Percentiles rank a stretch among this genome's conserved stretches.
Conservation (phyloP, 2,797 vertebrate genomes). For the Coreius guichenoti region DNA sequence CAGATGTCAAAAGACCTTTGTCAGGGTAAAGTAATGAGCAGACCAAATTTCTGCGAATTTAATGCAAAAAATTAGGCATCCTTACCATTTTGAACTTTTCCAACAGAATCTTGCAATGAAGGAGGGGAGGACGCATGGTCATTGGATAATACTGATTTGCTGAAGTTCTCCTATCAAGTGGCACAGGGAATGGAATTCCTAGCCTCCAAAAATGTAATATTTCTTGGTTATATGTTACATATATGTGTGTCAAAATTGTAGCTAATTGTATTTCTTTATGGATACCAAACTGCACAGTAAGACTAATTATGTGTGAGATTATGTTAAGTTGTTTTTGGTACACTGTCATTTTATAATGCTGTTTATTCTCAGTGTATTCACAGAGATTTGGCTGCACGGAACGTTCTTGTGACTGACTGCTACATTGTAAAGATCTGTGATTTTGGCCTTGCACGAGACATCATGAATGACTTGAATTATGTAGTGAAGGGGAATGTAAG, state of each 20-base stretch:
- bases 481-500: conserved; percentile 96
- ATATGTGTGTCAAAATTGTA: background rate
- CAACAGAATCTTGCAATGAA: conserved; percentile 28
- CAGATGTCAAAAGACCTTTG: background rate
- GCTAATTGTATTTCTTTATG: background rate
- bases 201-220: conserved; percentile 82
- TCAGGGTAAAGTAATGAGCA: conserved; percentile 27
- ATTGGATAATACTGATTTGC: conserved; percentile 77
- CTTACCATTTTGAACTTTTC: background rate
- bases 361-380: conserved; percentile 88
- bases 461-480: conserved; percentile 92
- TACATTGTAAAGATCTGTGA: conserved; percentile 93
- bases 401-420: conserved; percentile 85
- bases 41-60: background rate
- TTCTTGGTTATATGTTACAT: background rate
- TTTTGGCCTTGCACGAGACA: conserved; percentile 94
- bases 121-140: conserved; percentile 65
- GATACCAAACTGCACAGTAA: background rate
- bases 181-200: conserved; percentile 88
- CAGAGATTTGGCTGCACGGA: conserved; percentile 93
- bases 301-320: background rate
- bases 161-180: conserved; percentile 85
- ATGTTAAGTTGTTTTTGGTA: background rate
- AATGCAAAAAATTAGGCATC: too few species aligned
- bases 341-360: background rate